A percentile compares a stretch with the other conserved stretches of the same genome.
Evolutionary conservation across 2,888 invertebrate species (phyloP).

Genomic region (Sesia bembeciformis): DNA sequence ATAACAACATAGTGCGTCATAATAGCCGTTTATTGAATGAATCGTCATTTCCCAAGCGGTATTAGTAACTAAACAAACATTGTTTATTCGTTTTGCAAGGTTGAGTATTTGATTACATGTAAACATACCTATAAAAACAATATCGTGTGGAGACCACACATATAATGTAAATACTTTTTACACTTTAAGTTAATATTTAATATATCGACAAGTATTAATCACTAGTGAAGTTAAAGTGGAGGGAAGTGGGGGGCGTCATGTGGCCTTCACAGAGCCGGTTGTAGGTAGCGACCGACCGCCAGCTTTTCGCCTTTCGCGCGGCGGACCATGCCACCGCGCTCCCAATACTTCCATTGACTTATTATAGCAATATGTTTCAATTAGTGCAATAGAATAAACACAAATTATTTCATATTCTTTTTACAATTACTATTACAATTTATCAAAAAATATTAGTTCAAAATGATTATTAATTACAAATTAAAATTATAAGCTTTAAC

Average conservation of each 20-base stretch:
- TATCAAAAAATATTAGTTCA: no score
- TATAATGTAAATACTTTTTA: no score
- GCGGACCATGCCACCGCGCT: conserved; percentile 58
- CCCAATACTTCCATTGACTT: conserved; percentile 32
- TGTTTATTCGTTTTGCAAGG: not conserved
- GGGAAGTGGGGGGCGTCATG: conserved; percentile 46
- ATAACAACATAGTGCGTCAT: conserved; percentile 44
- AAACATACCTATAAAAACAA: no score
- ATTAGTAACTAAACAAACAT: not conserved
- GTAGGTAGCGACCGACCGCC: conserved; percentile 52
- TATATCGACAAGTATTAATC: conserved; percentile 19
- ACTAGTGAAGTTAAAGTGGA: conserved; percentile 24
- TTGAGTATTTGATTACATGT: no score
- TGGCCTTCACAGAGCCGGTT: conserved; percentile 73
- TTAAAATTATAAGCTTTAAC: no score
- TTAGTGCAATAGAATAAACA: conserved; percentile 7
- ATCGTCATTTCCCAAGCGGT: not conserved
- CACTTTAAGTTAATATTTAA: no score
- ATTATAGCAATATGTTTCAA: conserved; percentile 17
- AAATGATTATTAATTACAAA: no score
- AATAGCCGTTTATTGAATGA: conserved; percentile 25
- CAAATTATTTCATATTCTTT: no score
- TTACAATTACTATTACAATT: no score
- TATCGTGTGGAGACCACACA: no score
- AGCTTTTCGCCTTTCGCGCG: conserved; percentile 63